Percentiles rank a stretch among this genome's conserved stretches.
These are phyloP conservation scores for Phaenicophaeus curvirostris DNA, from an alignment of 2,797 vertebrate species.

Conservation along the genomic window DNA sequence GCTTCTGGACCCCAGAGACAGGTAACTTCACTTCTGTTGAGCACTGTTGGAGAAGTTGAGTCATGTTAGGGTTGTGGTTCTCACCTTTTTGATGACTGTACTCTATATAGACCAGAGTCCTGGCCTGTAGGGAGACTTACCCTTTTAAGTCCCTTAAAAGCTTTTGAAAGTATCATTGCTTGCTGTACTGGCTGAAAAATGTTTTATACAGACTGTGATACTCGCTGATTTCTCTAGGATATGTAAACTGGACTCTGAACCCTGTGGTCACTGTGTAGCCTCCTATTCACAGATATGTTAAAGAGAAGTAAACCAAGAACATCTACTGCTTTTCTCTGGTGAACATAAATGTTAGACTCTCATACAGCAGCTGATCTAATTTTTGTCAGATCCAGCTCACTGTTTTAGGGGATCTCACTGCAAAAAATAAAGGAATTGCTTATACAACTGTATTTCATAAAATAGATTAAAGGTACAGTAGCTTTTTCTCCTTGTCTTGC, in stretches of 20 bases:
- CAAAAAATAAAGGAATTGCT: background rate
- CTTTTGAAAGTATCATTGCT: slow-evolving; percentile 26
- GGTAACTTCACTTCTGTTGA: background rate
- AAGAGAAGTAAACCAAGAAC: slow-evolving; percentile 26
- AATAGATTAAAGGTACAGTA: background rate
- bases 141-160: background rate
- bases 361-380: slow-evolving; percentile 52
- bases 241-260: slow-evolving; percentile 33
- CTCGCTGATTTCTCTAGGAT: slow-evolving; percentile 13
- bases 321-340: background rate
- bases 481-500: background rate
- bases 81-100: background rate
- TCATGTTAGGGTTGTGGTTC: background rate
- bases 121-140: background rate
- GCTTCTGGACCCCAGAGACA: background rate
- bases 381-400: slow-evolving; percentile 5
- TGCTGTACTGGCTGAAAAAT: slow-evolving; percentile 42
- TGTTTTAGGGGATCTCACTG: background rate
- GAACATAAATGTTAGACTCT: slow-evolving; percentile 4
- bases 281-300: slow-evolving; percentile 20
- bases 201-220: slow-evolving; percentile 43
- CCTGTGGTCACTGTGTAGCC: slow-evolving; percentile 31
- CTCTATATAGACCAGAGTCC: background rate
- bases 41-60: background rate
- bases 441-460: background rate